Conservation (phyloP, 2,113 vertebrate genomes). For the Mus spicilegus region DNA sequence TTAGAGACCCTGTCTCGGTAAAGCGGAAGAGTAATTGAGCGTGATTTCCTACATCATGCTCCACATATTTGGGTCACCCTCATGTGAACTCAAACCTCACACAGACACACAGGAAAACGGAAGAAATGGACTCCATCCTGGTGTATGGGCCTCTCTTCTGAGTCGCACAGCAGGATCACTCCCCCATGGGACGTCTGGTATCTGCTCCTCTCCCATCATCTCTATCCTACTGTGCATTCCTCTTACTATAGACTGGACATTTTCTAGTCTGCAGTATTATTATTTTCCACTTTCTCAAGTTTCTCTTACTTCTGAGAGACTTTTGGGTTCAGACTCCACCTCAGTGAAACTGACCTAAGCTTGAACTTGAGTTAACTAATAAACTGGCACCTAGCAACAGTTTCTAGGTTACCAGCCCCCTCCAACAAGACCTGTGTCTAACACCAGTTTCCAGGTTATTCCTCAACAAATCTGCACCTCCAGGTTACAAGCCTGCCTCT, state of each 20-base stretch:
- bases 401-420: too few relatives aligned
- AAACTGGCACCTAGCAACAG: too few relatives aligned
- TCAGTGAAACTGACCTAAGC: too few relatives aligned
- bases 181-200: too few relatives aligned
- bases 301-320: not conserved
- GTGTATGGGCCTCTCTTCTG: not conserved
- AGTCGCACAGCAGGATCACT: accelerated
- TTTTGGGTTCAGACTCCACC: too few relatives aligned
- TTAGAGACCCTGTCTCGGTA: not conserved
- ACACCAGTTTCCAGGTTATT: too few relatives aligned
- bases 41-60: not conserved
- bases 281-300: not conserved
- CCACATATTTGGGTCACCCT: not conserved
- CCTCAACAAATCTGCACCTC: too few relatives aligned
- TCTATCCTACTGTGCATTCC: accelerated
- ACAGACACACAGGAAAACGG: not conserved
- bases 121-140: not conserved
- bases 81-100: too few relatives aligned
- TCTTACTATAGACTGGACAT: not conserved
- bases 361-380: too few relatives aligned
- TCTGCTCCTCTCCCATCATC: not conserved
- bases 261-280: not conserved
- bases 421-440: too few relatives aligned
- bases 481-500: too few relatives aligned
- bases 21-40: not conserved